phyloP scores from a whole-genome alignment of 2,888 invertebrate genomes.

The Chrysolina americana region DNA sequence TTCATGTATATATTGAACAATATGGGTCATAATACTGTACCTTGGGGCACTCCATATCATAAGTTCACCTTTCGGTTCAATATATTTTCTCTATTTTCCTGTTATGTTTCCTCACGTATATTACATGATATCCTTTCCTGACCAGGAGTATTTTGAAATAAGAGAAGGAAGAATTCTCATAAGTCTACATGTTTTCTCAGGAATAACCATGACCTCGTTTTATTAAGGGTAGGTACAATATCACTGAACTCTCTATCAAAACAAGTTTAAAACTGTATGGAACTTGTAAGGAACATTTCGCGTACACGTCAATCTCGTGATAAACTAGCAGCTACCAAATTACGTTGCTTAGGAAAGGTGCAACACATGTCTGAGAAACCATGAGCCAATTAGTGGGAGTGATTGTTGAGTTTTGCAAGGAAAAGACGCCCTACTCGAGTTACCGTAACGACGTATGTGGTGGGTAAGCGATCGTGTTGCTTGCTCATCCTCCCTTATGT shows the following conservation, averaged over 20 bases:
- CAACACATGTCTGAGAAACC: slow-evolving; percentile 42
- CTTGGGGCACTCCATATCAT: too few species aligned
- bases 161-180: too few species aligned
- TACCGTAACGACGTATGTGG: slow-evolving; percentile 47
- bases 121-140: too few species aligned
- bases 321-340: slow-evolving; percentile 33
- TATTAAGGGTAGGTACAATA: background rate
- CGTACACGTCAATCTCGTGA: slow-evolving; percentile 18
- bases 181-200: too few species aligned
- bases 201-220: too few species aligned
- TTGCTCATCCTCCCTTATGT: slow-evolving; percentile 29
- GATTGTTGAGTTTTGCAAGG: slow-evolving; percentile 40
- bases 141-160: too few species aligned
- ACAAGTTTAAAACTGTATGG: background rate
- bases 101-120: too few species aligned
- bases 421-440: slow-evolving; percentile 37
- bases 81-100: too few species aligned
- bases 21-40: too few species aligned
- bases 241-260: background rate
- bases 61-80: too few species aligned
- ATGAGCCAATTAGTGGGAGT: slow-evolving; percentile 46
- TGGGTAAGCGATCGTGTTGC: slow-evolving; percentile 47
- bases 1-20: too few species aligned
- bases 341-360: slow-evolving; percentile 39
- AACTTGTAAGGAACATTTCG: slow-evolving; percentile 4